Conservation (phyloP, 92 coral and sea anemone genomes). For the Epizoanthus illoricatus region DNA sequence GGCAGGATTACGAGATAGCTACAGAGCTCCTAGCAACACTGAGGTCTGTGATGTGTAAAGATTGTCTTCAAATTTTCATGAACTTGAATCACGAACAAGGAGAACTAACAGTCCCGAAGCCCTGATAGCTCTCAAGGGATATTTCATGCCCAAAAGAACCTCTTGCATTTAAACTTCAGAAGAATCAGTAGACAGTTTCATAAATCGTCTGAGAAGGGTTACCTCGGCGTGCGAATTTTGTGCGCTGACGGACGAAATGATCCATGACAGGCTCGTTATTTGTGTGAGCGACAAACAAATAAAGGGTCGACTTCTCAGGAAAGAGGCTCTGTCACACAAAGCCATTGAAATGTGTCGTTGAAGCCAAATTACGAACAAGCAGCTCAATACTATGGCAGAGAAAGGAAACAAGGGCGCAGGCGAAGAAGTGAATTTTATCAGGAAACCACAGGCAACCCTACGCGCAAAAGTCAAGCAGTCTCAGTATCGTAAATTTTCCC, state of each 20-base stretch:
- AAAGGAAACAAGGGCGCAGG: not conserved
- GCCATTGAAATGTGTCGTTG: slow-evolving; percentile 53
- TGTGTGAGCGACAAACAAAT: slow-evolving; percentile 37
- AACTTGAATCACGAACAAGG: not conserved
- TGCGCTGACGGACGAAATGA: slow-evolving; percentile 48
- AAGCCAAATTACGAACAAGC: slow-evolving; percentile 52
- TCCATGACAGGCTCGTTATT: slow-evolving; percentile 47
- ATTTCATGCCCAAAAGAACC: slow-evolving; percentile 59
- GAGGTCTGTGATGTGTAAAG: slow-evolving; percentile 7
- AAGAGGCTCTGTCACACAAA: slow-evolving; percentile 46
- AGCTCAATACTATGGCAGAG: slow-evolving; percentile 15
- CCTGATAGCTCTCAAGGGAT: slow-evolving; percentile 32
- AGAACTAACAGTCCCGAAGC: not conserved
- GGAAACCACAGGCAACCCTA: slow-evolving; percentile 1
- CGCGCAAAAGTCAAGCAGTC: no score
- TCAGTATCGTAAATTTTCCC: not conserved
- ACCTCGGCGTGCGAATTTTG: slow-evolving; percentile 58
- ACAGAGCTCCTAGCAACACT: slow-evolving; percentile 10
- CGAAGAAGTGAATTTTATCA: slow-evolving; percentile 13
- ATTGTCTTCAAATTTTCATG: not conserved
- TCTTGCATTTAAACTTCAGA: slow-evolving; percentile 49
- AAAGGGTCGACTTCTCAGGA: slow-evolving; percentile 53
- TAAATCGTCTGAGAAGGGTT: slow-evolving; percentile 46
- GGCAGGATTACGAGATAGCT: slow-evolving; percentile 6
- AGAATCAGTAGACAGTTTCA: slow-evolving; percentile 48